Base-by-base conservation (phyloP, 1,140 invertebrate species). In the Thalassaphorura encarpata region DNA sequence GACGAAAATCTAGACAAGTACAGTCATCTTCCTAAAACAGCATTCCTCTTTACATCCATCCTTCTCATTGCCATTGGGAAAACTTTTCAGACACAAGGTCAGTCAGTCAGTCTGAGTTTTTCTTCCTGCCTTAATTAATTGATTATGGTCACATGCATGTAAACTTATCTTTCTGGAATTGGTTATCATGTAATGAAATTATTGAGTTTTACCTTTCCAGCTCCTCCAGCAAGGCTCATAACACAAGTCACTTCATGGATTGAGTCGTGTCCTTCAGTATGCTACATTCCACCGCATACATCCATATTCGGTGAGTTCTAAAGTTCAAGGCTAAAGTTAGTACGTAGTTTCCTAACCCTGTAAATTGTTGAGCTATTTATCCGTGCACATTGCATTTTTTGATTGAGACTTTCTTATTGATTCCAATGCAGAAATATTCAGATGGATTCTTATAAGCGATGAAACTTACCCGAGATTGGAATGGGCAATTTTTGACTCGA, bases 21-120 rank as follows among this genome's bases (percentile, higher is more conserved):
- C 21, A 13, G 29, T 8, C 26, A 58, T n/a, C 47, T 64, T n/a
- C 62, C 62, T 36, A 28, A 48, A 36, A 52, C 27, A 19, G 46
- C 58, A 5, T 57, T 39, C 21, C n/a, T 42, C 3, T 64, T 64
- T 26, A 46, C 58, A 3, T 52, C 55, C 3, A 43, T 58, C 6
- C 47, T 64, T 31, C 45, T 64, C 2, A 64, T 64, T 31, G 58
- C 58, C 18, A 53, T 64, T 39, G 62, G 53, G 16, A 61, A 56
- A 36, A 28, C 36, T 3, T 64, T 47, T 46, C 33, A 41, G 27
- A 28, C 21, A 8, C 27, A 29, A 33, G 36, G 61, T 63, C 33
- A 50, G 55, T 49, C 27, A n/a, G n/a, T 41, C 28, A 40, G 36
- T 36, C 1, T 29, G 24, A 23, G 36, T 40, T 18, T 13, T 26